phyloP scores from a whole-genome alignment of 2,888 invertebrate genomes.

The Phania funesta region DNA sequence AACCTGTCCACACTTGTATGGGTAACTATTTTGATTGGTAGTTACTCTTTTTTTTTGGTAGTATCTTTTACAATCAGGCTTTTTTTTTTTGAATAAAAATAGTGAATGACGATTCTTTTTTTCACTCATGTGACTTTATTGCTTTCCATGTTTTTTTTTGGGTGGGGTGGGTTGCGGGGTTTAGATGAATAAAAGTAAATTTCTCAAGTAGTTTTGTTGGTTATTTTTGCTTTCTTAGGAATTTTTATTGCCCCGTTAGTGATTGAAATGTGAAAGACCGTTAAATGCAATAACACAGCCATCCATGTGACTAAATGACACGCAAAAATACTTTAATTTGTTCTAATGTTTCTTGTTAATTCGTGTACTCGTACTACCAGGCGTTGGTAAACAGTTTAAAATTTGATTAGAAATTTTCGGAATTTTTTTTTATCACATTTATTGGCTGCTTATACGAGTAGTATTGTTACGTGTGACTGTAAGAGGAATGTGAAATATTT shows the following conservation, averaged over 20 bases:
- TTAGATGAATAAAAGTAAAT: background rate
- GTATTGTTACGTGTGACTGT: too few relatives aligned
- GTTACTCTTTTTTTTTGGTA: slow-evolving; percentile 18
- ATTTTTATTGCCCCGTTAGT: slow-evolving; percentile 10
- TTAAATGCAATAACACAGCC: slow-evolving; percentile 13
- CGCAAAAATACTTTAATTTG: slow-evolving; percentile 6
- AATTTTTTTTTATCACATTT: background rate
- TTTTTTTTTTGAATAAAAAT: background rate
- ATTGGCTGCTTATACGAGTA: too few relatives aligned
- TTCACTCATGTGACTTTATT: slow-evolving; percentile 55
- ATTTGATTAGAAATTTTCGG: background rate
- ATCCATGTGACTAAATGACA: slow-evolving; percentile 16
- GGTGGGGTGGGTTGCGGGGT: background rate
- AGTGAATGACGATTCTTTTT: slow-evolving; percentile 15
- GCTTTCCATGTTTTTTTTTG: background rate
- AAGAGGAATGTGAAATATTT: too few relatives aligned
- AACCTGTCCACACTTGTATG: background rate
- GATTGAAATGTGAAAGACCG: slow-evolving; percentile 28
- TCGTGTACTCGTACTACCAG: background rate
- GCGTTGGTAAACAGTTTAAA: background rate
- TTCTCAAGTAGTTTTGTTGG: slow-evolving; percentile 10
- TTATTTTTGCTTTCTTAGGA: background rate
- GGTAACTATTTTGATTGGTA: slow-evolving; percentile 27
- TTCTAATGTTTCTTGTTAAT: background rate
- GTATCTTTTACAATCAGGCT: slow-evolving; percentile 43